Evolutionary conservation across 2,797 vertebrate genomes (phyloP).

Genomic region (Cynodonichthys magdalenae): DNA sequence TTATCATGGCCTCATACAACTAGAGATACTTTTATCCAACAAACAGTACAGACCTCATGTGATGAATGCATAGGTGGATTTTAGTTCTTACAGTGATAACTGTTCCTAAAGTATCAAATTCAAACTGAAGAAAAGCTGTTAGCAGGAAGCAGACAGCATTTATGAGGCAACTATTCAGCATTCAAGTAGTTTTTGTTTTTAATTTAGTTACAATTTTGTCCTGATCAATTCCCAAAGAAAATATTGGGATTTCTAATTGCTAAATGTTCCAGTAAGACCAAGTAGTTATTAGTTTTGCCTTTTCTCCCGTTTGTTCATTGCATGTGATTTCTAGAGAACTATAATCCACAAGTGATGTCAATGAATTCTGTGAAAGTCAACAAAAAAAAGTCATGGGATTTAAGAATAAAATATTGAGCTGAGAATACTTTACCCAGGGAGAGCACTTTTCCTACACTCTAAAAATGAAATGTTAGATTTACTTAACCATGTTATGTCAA

Average conservation of each 20-base stretch:
- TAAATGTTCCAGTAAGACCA: too few relatives aligned
- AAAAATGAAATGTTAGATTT: too few relatives aligned
- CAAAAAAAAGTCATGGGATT: background rate
- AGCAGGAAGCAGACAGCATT: background rate
- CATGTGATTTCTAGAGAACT: too few relatives aligned
- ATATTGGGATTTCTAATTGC: too few relatives aligned
- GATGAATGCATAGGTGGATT: too few relatives aligned
- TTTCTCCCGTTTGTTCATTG: too few relatives aligned
- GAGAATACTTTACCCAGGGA: background rate
- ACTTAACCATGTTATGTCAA: too few relatives aligned
- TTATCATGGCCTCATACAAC: background rate
- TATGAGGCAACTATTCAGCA: background rate
- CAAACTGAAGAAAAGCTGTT: background rate
- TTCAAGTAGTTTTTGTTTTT: background rate
- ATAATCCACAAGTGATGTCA: background rate
- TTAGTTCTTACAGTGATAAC: background rate
- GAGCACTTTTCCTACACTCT: background rate
- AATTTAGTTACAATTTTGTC: background rate
- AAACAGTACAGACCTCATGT: background rate
- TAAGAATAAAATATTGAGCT: background rate
- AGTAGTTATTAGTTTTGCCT: too few relatives aligned
- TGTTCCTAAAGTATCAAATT: background rate
- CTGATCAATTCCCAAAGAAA: background rate
- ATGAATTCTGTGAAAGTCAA: background rate
- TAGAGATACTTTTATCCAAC: conserved; percentile 8